phyloP scores from a whole-genome alignment of 2,797 vertebrate species.

The Amazonetta brasiliensis region DNA sequence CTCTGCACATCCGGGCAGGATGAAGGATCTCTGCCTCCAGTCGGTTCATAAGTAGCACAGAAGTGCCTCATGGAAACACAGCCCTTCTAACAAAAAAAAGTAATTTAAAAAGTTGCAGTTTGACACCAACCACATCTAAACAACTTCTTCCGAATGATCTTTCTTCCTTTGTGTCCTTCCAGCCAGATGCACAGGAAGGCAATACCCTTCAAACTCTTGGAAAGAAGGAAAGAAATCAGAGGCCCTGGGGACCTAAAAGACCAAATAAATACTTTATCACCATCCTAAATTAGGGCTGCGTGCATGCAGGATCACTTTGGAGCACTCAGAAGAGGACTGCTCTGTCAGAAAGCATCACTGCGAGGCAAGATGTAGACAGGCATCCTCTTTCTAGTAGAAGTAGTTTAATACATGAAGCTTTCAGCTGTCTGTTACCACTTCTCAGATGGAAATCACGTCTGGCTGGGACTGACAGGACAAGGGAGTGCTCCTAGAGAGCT shows the following conservation, averaged over 20 bases:
- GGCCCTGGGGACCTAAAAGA: not conserved
- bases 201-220: too few species aligned
- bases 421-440: not conserved
- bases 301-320: accelerated
- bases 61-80: not conserved
- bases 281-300: not conserved
- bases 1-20: not conserved
- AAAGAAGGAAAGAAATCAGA: too few species aligned
- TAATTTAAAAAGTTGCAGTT: not conserved
- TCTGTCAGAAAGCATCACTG: not conserved
- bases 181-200: not conserved
- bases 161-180: not conserved
- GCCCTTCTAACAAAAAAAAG: not conserved
- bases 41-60: accelerated
- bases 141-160: not conserved
- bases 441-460: not conserved
- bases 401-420: not conserved
- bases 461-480: not conserved
- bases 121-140: not conserved
- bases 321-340: accelerated
- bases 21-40: not conserved
- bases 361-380: accelerated
- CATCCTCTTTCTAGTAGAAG: accelerated
- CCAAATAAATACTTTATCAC: not conserved
- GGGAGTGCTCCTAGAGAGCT: not conserved